Evolutionary conservation across 1,140 invertebrate species (phyloP).

Genomic region (Aethina tumida): DNA sequence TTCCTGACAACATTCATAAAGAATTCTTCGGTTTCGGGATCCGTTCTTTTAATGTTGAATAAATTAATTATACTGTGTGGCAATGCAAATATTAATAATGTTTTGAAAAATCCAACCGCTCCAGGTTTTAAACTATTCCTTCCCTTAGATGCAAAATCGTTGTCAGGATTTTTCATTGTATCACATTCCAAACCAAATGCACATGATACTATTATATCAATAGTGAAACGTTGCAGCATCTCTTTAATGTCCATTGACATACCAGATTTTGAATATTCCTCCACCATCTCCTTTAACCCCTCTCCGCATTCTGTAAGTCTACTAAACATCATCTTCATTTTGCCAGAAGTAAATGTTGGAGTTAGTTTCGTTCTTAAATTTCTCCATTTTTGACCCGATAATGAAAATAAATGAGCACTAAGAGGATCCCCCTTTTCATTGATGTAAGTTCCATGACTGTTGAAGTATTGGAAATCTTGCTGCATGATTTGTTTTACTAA

Average conservation of each 20-base stretch:
- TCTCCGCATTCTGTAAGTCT: slow-evolving; percentile 35
- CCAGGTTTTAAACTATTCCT: slow-evolving; percentile 33
- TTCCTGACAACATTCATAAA: slow-evolving; percentile 10
- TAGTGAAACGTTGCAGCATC: slow-evolving; percentile 24
- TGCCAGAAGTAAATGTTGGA: slow-evolving; percentile 47
- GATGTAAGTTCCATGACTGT: slow-evolving; percentile 37
- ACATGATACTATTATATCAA: slow-evolving; percentile 29
- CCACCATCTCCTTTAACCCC: slow-evolving; percentile 31
- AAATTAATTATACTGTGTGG: slow-evolving; percentile 1
- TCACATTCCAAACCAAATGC: slow-evolving; percentile 33
- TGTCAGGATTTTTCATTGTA: slow-evolving; percentile 28
- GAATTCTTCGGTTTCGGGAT: slow-evolving; percentile 8
- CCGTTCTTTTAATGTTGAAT: slow-evolving; percentile 6
- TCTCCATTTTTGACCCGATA: slow-evolving; percentile 44
- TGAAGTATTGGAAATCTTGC: slow-evolving; percentile 46
- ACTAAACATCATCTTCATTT: slow-evolving; percentile 47
- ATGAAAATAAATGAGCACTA: slow-evolving; percentile 36
- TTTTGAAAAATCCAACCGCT: not conserved
- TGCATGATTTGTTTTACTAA: no score
- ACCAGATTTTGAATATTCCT: slow-evolving; percentile 13
- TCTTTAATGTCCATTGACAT: slow-evolving; percentile 27
- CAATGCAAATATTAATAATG: not conserved
- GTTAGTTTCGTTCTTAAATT: slow-evolving; percentile 44
- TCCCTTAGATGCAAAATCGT: slow-evolving; percentile 30
- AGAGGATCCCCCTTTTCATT: slow-evolving; percentile 41